phyloP scores from a whole-genome alignment of 2,797 vertebrate genomes.

The Pseudopleuronectes americanus region DNA sequence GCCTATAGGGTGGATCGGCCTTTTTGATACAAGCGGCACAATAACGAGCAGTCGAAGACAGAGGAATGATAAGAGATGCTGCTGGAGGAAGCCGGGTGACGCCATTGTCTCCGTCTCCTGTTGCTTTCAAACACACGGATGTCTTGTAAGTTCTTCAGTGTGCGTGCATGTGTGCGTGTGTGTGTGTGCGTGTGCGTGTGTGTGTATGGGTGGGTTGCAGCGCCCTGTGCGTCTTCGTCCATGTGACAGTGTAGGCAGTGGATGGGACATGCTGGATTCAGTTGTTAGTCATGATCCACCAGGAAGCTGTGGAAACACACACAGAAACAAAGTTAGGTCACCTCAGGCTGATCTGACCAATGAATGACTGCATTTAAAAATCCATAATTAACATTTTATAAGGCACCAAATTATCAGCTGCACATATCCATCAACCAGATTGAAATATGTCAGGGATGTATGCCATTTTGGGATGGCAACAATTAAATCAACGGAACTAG shows the following conservation, averaged over 20 bases:
- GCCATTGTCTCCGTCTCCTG: slow-evolving; percentile 42
- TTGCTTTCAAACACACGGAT: slow-evolving; percentile 60
- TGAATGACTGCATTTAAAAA: slow-evolving; percentile 7
- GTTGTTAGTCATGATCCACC: slow-evolving; percentile 96
- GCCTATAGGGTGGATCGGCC: slow-evolving; percentile 38
- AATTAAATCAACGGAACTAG: neutral
- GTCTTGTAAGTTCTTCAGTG: slow-evolving; percentile 49
- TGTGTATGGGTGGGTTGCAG: slow-evolving; percentile 39
- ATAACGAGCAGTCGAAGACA: slow-evolving; percentile 58
- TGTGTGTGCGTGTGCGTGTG: neutral
- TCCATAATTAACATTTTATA: neutral
- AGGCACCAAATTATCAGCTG: neutral
- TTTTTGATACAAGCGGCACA: slow-evolving; percentile 55
- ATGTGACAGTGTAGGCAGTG: slow-evolving; percentile 69
- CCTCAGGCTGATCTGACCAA: neutral
- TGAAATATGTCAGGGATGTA: neutral
- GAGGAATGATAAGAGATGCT: slow-evolving; percentile 48
- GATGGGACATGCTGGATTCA: slow-evolving; percentile 62
- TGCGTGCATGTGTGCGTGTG: neutral
- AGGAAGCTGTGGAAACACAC: slow-evolving; percentile 85
- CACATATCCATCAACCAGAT: neutral
- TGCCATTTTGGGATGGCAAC: neutral
- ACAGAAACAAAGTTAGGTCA: slow-evolving; percentile 33
- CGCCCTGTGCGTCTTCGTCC: slow-evolving; percentile 53
- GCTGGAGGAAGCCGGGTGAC: slow-evolving; percentile 49